Evolutionary conservation across 2,797 vertebrate genomes (phyloP).

Genomic region (Phalanger gymnotis): DNA sequence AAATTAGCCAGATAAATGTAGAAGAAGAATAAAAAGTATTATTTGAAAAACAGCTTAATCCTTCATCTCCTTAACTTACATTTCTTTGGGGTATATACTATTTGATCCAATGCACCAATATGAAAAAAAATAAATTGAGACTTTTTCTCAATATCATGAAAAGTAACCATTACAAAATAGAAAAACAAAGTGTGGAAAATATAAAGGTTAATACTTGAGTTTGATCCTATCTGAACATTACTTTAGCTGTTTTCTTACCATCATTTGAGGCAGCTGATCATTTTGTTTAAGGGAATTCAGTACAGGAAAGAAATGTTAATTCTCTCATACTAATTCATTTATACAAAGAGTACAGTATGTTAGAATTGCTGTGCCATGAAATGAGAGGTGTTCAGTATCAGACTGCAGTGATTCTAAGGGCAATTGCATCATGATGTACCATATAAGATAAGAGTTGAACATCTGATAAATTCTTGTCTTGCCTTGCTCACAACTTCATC

Average conservation of each 20-base stretch:
- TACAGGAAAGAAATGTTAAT: background rate
- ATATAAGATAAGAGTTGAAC: background rate
- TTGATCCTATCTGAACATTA: background rate
- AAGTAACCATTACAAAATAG: constrained; percentile 63
- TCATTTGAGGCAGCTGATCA: background rate
- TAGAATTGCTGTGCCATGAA: background rate
- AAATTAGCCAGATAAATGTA: too few relatives aligned
- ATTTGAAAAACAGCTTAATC: constrained; percentile 66
- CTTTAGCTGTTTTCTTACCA: background rate
- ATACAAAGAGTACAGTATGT: background rate
- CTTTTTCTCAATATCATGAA: constrained; percentile 36
- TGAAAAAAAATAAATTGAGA: constrained; percentile 11
- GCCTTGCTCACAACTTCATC: background rate
- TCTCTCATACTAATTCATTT: background rate
- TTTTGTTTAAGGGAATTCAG: background rate
- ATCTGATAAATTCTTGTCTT: background rate
- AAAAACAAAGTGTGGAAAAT: constrained; percentile 41
- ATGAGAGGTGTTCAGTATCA: background rate
- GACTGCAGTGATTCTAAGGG: background rate
- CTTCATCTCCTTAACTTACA: constrained; percentile 75
- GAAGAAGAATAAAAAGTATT: background rate
- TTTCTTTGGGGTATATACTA: constrained; percentile 55
- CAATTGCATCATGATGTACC: background rate
- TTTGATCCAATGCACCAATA: constrained; percentile 65
- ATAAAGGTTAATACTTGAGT: constrained; percentile 4